Evolutionary conservation across 2,797 vertebrate genomes (phyloP).

Genomic region (Hippocampus kuda): DNA sequence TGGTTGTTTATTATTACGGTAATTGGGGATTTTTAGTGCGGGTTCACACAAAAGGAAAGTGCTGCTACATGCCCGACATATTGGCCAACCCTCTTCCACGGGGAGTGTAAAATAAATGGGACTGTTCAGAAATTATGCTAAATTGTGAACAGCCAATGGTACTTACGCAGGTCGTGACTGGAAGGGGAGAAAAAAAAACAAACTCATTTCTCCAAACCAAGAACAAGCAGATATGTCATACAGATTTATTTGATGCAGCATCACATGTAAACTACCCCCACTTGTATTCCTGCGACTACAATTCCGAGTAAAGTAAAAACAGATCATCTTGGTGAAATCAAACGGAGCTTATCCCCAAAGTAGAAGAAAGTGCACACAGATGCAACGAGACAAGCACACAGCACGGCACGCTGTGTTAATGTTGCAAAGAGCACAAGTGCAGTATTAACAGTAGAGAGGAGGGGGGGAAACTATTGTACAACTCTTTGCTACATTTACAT

Average conservation of each 20-base stretch:
- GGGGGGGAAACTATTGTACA: conserved; percentile 61
- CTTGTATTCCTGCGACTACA: conserved; percentile 37
- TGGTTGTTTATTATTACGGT: not conserved
- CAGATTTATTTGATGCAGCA: conserved; percentile 57
- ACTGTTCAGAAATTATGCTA: no score
- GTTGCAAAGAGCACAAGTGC: conserved; percentile 37
- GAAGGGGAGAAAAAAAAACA: not conserved
- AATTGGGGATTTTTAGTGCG: not conserved
- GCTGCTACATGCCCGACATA: no score
- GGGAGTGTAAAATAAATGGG: no score
- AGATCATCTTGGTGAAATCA: conserved; percentile 23
- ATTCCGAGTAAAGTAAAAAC: conserved; percentile 41
- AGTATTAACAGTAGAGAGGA: conserved; percentile 56
- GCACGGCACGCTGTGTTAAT: conserved; percentile 36
- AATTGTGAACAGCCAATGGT: not conserved
- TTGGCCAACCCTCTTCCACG: not conserved
- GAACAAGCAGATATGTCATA: conserved; percentile 18
- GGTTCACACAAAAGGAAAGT: not conserved
- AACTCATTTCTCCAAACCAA: not conserved
- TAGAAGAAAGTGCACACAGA: conserved; percentile 20
- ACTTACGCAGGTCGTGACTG: not conserved
- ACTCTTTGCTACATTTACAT: conserved; percentile 58
- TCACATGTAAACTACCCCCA: conserved; percentile 40
- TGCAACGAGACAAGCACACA: conserved; percentile 14
- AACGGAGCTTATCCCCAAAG: conserved; percentile 17